Percentiles rank a stretch among this genome's conserved stretches.
phyloP scores from a whole-genome alignment of 2,797 vertebrate species.

The Pogoniulus pusillus region DNA sequence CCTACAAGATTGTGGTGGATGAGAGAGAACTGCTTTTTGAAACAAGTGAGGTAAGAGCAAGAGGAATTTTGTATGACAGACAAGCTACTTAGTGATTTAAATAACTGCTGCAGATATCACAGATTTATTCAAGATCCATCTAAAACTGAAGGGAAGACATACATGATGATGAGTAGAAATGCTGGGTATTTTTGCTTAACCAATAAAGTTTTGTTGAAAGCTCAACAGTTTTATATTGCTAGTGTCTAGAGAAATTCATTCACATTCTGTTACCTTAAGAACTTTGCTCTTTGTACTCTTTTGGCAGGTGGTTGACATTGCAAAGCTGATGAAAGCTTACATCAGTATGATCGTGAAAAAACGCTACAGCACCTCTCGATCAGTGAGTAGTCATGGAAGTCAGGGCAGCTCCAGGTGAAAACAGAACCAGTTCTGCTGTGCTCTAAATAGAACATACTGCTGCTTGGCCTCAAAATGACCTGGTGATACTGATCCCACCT shows the following conservation, averaged over 20 bases:
- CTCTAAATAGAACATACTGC: background rate
- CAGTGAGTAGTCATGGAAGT: conserved; percentile 89
- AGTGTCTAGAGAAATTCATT: background rate
- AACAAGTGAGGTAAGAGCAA: conserved; percentile 86
- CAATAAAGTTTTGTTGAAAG: background rate
- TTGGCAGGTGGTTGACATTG: conserved; percentile 93
- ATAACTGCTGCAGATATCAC: background rate
- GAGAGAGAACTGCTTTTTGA: conserved; percentile 92
- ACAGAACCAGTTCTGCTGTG: background rate
- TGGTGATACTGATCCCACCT: background rate
- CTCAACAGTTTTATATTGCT: background rate
- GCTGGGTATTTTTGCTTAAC: background rate
- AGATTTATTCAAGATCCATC: background rate
- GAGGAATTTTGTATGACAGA: background rate
- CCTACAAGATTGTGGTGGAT: conserved; percentile 94
- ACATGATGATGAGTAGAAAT: background rate
- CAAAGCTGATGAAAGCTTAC: conserved; percentile 98
- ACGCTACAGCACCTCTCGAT: conserved; percentile 93
- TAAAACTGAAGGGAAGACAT: background rate
- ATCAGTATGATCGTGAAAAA: conserved; percentile 99
- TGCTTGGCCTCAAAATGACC: background rate
- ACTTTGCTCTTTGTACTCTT: background rate
- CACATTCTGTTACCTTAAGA: background rate
- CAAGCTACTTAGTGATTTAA: background rate
- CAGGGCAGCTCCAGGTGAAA: conserved; percentile 89